These are phyloP conservation scores for Craniophora ligustri DNA, from an alignment of 2,888 invertebrate species.

Conservation along the genomic window DNA sequence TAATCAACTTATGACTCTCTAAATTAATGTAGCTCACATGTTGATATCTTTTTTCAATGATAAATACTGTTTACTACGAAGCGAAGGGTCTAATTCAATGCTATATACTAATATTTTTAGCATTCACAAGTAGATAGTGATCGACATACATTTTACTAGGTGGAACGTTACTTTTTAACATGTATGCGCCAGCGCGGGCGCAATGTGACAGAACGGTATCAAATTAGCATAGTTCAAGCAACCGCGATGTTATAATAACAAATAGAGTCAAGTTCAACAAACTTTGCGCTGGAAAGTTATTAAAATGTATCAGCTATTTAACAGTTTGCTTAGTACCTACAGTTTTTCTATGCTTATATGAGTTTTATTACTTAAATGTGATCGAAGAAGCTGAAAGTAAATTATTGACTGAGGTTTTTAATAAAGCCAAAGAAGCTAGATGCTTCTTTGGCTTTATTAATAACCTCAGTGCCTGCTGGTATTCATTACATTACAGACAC, in stretches of 20 bases:
- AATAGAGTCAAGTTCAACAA: slow-evolving; percentile 58
- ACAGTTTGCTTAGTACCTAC: no score
- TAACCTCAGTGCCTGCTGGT: no score
- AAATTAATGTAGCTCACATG: neutral
- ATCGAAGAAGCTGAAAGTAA: no score
- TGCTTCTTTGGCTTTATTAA: no score
- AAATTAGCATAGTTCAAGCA: slow-evolving; percentile 61
- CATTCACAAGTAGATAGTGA: neutral
- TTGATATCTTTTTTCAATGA: slow-evolving; percentile 12
- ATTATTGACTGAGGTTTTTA: no score
- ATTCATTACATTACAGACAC: no score
- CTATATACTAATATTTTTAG: neutral
- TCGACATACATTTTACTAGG: slow-evolving; percentile 7
- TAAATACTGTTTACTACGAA: slow-evolving; percentile 17
- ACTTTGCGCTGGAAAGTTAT: slow-evolving; percentile 26
- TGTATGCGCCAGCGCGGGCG: slow-evolving; percentile 14
- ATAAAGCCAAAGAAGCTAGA: no score
- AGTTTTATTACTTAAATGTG: no score
- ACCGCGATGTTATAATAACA: slow-evolving; percentile 44
- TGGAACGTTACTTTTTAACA: slow-evolving; percentile 53
- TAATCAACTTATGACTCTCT: neutral
- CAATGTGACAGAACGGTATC: slow-evolving; percentile 63
- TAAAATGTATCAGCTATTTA: no score
- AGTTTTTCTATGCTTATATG: no score
- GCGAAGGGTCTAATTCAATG: slow-evolving; percentile 19